Evolutionary conservation across 2,888 invertebrate species (phyloP), one percentile per base, ranked within the genome.

Genomic region (Epsilonema sp.): DNA sequence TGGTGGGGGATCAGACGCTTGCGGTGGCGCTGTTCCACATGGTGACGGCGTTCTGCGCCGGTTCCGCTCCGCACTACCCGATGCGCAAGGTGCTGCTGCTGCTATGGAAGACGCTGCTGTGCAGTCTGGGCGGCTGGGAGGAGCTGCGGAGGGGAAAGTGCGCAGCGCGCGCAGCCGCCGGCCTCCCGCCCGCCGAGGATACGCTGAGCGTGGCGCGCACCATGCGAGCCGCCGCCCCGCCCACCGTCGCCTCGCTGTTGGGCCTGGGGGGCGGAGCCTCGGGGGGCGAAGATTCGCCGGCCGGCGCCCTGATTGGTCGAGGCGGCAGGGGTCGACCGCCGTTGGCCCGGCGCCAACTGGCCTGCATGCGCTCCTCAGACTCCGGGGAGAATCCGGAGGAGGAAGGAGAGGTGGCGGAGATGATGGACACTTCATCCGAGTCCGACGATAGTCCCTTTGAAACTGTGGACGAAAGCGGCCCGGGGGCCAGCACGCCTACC

Each of bases 71-170:
- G 20, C 90, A 94, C 70, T 94, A 89, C 70, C 97, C 97, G 2
- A 92, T 97, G 78, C 92, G 90, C 66, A 99, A 97, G 70, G 84
- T 94, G 11, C 72, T 99, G 20, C 70, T 99, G 42, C 70, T 97
- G 20, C 67, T 92, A 1, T 97, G 97, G 97, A 97, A 97, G 71
- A 76, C 86, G 11, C 76, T 92, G 49, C 72, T 99, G 45, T 78
- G 90, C 53, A 62, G 65, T 16, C 71, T 97, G 43, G 97, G 97
- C 22, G 94, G 92, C 5, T 83, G 84, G 61, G 78, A 80, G 49
- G 78, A 79, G 47, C 70, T 92, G 25, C 79, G 80, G 59, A 76
- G 78, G 54, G 69, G 80, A 44, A 61, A 60, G 48, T 58, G 55
- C 49, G 54, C 58, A 43, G 64, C 66, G 31, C 58, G 73, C 36